These are phyloP conservation scores for Pteronura brasiliensis DNA, from an alignment of 2,113 vertebrate species.

Conservation along the genomic window DNA sequence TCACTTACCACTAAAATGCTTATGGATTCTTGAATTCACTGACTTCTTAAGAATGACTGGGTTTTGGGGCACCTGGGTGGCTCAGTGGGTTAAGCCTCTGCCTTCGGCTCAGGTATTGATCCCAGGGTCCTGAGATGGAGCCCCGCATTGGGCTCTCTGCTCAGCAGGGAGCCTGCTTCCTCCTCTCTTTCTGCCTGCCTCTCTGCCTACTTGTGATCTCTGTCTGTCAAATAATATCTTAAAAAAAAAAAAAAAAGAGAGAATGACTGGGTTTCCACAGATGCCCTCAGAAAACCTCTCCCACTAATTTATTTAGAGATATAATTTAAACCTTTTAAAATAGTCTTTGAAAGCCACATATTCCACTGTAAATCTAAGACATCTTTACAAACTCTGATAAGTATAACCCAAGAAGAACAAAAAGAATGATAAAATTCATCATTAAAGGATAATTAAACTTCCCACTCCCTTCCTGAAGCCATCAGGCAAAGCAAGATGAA, in stretches of 20 bases:
- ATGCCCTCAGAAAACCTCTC: too few relatives aligned
- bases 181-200: too few relatives aligned
- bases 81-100: too few relatives aligned
- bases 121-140: too few relatives aligned
- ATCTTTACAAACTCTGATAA: neutral
- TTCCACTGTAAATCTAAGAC: neutral
- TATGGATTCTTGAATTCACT: neutral
- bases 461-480: neutral
- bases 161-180: too few relatives aligned
- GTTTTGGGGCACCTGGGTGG: neutral
- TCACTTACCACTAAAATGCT: neutral
- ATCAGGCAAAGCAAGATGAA: neutral
- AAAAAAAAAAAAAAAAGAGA: too few relatives aligned
- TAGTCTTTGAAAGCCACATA: neutral
- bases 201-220: too few relatives aligned
- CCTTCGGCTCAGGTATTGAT: too few relatives aligned
- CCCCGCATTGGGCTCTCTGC: too few relatives aligned
- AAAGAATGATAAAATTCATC: neutral
- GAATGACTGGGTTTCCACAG: neutral
- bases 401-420: neutral
- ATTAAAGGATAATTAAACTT: neutral
- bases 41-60: neutral
- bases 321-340: neutral
- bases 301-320: neutral
- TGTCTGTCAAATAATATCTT: too few relatives aligned